Evolutionary conservation across 2,888 invertebrate species (phyloP).

Genomic region (Lasioglossum calceatum): DNA sequence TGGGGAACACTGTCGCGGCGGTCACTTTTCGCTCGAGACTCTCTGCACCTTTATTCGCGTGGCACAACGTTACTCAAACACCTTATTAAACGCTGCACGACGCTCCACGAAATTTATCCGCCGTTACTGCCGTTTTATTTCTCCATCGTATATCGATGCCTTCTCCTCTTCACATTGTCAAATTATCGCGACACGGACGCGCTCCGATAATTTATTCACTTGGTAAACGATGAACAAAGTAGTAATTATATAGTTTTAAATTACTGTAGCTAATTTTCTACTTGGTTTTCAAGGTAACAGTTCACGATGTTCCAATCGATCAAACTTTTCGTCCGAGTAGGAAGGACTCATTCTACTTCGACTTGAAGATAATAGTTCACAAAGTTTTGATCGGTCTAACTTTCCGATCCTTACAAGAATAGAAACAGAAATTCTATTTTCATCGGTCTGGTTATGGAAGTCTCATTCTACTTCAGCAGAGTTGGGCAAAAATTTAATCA

Average conservation of each 20-base stretch:
- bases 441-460: too few species aligned
- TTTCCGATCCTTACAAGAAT: not conserved
- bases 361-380: not conserved
- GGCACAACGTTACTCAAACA: slow-evolving; percentile 30
- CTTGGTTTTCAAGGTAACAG: not conserved
- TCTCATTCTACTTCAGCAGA: too few species aligned
- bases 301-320: not conserved
- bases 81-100: slow-evolving; percentile 33
- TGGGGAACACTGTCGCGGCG: not conserved
- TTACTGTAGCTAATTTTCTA: not conserved
- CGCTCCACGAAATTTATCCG: slow-evolving; percentile 4
- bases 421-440: too few species aligned
- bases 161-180: not conserved
- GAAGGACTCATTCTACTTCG: not conserved
- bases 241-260: not conserved
- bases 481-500: too few species aligned
- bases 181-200: not conserved
- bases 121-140: slow-evolving; percentile 8
- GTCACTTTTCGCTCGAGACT: not conserved
- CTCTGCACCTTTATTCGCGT: slow-evolving; percentile 17
- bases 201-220: not conserved
- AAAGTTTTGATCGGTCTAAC: not conserved
- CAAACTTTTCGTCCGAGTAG: not conserved
- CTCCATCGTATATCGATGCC: not conserved
- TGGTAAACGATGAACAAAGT: not conserved